These are phyloP conservation scores for Drosophila peninsularis DNA, from an alignment of 2,888 invertebrate genomes.

Conservation along the genomic window DNA sequence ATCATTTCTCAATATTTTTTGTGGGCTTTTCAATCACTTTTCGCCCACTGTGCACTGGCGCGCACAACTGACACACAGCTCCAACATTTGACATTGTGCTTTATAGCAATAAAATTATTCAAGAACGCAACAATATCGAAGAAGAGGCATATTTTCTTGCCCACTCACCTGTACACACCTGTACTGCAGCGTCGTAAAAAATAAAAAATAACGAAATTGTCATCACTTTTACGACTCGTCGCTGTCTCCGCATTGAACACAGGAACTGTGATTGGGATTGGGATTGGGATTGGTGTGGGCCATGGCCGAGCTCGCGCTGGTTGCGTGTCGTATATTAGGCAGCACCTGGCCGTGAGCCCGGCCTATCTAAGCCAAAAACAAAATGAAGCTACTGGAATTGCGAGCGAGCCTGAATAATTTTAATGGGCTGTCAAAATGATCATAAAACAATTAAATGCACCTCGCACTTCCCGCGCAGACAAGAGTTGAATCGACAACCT, in stretches of 20 bases:
- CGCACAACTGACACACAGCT: slow-evolving; percentile 23
- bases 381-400: slow-evolving; percentile 41
- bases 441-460: slow-evolving; percentile 80
- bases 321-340: slow-evolving; percentile 74
- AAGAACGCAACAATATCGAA: slow-evolving; percentile 47
- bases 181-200: slow-evolving; percentile 63
- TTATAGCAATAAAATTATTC: slow-evolving; percentile 68
- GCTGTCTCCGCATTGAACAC: slow-evolving; percentile 46
- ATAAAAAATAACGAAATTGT: slow-evolving; percentile 73
- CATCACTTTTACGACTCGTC: slow-evolving; percentile 72
- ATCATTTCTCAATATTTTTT: background rate
- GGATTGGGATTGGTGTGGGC: slow-evolving; percentile 11
- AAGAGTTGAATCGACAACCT: slow-evolving; percentile 15
- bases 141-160: slow-evolving; percentile 45
- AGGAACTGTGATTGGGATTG: slow-evolving; percentile 13
- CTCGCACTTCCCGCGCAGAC: slow-evolving; percentile 40
- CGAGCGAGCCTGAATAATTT: slow-evolving; percentile 46
- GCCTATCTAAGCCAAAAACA: slow-evolving; percentile 17
- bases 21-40: background rate
- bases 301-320: slow-evolving; percentile 28
- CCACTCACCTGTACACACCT: slow-evolving; percentile 45
- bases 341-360: slow-evolving; percentile 51
- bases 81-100: slow-evolving; percentile 71
- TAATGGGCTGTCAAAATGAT: slow-evolving; percentile 77
- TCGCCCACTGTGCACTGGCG: slow-evolving; percentile 38